Conservation (phyloP, 2,113 vertebrate genomes). For the Eleginops maclovinus region DNA sequence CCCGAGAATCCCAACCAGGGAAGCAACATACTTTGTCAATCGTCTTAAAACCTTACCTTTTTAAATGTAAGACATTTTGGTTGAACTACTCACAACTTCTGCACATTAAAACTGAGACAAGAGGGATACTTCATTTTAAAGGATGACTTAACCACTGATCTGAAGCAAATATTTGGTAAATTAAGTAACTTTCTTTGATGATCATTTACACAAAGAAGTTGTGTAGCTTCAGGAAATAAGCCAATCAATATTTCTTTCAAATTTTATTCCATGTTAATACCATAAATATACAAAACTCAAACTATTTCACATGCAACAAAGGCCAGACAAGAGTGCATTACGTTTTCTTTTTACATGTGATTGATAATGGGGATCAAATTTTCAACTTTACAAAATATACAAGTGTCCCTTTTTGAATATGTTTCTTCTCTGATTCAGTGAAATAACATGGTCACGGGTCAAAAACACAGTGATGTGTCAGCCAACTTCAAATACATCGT, state of each 20-base stretch:
- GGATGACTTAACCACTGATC: background rate
- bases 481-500: slow-evolving; percentile 39
- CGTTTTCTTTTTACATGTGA: slow-evolving; percentile 84
- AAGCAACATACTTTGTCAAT: background rate
- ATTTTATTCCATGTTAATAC: slow-evolving; percentile 94
- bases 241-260: slow-evolving; percentile 70
- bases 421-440: slow-evolving; percentile 76
- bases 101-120: background rate
- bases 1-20: too few species aligned
- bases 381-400: slow-evolving; percentile 96
- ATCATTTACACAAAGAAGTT: background rate
- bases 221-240: slow-evolving; percentile 3
- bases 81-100: background rate
- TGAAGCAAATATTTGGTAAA: too few species aligned
- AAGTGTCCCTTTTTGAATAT: slow-evolving; percentile 88
- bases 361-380: slow-evolving; percentile 84
- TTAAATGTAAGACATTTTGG: background rate
- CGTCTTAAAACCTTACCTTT: background rate
- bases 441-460: slow-evolving; percentile 64
- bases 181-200: too few species aligned
- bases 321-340: slow-evolving; percentile 88
- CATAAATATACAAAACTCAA: slow-evolving; percentile 99
- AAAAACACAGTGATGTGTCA: slow-evolving; percentile 55
- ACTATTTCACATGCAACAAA: slow-evolving; percentile 96
- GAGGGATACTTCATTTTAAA: background rate